These are phyloP conservation scores for Neofelis nebulosa DNA, from an alignment of 2,113 vertebrate genomes.

Conservation along the genomic window DNA sequence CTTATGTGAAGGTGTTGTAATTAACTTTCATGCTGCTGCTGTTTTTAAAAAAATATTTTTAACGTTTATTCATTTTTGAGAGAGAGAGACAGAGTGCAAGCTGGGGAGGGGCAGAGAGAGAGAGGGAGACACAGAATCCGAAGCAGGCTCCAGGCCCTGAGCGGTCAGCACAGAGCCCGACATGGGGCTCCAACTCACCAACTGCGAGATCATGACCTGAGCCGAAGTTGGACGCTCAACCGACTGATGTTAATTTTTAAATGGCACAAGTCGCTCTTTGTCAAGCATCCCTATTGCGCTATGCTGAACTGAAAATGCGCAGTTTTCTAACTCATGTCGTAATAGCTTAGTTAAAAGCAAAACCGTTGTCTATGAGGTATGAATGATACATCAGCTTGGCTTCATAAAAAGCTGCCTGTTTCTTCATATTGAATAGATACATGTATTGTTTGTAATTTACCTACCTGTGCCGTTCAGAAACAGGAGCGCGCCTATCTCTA, in stretches of 20 bases:
- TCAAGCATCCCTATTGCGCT: constrained; percentile 75
- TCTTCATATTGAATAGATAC: background rate
- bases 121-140: no score
- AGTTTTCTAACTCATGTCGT: constrained; percentile 78
- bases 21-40: constrained; percentile 66
- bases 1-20: constrained; percentile 26
- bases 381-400: constrained; percentile 75
- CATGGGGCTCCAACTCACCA: no score
- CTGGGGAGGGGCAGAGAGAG: no score
- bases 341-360: constrained; percentile 74
- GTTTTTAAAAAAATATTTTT: no score
- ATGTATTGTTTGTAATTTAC: background rate
- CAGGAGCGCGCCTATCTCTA: background rate
- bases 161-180: no score
- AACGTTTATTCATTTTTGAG: no score
- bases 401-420: constrained; percentile 69
- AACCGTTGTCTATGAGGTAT: constrained; percentile 62
- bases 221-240: no score
- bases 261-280: constrained; percentile 77
- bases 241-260: constrained; percentile 70
- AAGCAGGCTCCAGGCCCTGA: no score
- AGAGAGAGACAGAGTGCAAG: no score
- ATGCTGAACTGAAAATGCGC: constrained; percentile 65
- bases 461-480: background rate
- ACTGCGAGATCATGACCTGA: no score